Evolutionary conservation across 2,797 vertebrate genomes (phyloP).

Genomic region (Rousettus madagascariensis): DNA sequence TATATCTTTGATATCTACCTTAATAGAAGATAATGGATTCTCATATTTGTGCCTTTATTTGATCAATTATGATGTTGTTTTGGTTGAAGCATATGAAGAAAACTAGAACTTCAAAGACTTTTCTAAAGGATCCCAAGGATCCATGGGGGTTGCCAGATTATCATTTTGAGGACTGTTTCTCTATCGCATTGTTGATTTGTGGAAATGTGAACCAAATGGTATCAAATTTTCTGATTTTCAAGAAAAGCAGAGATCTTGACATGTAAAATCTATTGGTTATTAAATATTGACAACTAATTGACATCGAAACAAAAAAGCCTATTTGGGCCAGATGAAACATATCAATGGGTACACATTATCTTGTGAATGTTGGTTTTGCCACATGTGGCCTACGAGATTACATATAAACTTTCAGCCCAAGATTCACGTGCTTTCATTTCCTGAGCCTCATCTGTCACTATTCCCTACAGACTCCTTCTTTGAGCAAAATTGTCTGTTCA

Average conservation of each 20-base stretch:
- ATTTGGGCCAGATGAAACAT: neutral
- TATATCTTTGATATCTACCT: neutral
- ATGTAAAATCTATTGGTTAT: neutral
- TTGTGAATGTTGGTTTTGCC: neutral
- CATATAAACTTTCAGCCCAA: neutral
- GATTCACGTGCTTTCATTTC: neutral
- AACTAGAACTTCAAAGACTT: neutral
- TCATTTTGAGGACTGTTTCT: neutral
- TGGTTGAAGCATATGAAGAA: neutral
- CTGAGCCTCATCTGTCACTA: neutral
- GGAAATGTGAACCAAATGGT: neutral
- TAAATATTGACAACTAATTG: neutral
- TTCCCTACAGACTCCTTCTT: neutral
- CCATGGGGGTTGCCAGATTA: neutral
- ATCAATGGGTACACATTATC: neutral
- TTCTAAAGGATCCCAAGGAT: neutral
- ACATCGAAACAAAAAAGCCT: neutral
- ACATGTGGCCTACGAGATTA: neutral
- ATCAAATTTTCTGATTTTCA: neutral
- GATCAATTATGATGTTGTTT: constrained; percentile 16
- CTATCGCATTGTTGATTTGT: neutral
- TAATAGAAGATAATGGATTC: neutral
- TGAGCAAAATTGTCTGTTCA: neutral
- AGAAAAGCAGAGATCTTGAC: constrained; percentile 27
- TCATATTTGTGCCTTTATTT: neutral